Conservation (phyloP, 2,797 vertebrate species). For the Acrossocheilus fasciatus region DNA sequence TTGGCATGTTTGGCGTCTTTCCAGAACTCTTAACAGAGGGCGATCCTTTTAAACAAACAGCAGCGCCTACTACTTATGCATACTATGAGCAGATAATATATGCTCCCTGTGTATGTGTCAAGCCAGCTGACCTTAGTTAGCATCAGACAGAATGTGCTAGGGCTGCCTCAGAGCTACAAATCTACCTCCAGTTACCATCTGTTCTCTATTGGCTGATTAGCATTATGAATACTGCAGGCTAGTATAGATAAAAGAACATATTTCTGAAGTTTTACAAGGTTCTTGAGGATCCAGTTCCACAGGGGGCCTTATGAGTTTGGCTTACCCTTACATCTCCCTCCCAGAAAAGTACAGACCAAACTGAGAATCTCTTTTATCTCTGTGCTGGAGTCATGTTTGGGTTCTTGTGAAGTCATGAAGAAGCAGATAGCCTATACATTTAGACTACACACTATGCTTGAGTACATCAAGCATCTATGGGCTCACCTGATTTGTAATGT, state of each 20-base stretch:
- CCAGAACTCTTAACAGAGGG: slow-evolving; percentile 4
- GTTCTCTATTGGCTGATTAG: slow-evolving; percentile 17
- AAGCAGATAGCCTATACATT: neutral
- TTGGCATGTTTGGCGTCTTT: slow-evolving; percentile 24
- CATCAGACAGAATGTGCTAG: neutral
- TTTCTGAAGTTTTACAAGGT: slow-evolving; percentile 12
- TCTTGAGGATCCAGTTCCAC: slow-evolving; percentile 4
- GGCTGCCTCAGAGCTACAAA: slow-evolving; percentile 4
- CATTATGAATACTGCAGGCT: slow-evolving; percentile 24
- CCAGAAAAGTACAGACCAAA: neutral
- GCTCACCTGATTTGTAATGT: neutral
- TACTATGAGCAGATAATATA: slow-evolving; percentile 32
- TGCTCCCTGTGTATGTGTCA: slow-evolving; percentile 16
- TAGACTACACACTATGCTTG: neutral
- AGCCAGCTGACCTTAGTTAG: slow-evolving; percentile 34
- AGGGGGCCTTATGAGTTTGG: neutral
- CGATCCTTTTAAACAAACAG: slow-evolving; percentile 33
- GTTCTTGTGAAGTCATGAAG: neutral
- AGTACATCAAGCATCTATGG: neutral
- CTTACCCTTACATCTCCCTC: neutral
- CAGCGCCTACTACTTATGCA: neutral
- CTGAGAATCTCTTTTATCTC: neutral
- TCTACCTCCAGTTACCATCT: slow-evolving; percentile 26
- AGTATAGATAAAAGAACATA: slow-evolving; percentile 51
- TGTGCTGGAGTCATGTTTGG: neutral